A percentile compares a stretch with the other conserved stretches of the same genome.
Conservation (phyloP, 2,797 vertebrate genomes). For the Bradypodion pumilum region DNA sequence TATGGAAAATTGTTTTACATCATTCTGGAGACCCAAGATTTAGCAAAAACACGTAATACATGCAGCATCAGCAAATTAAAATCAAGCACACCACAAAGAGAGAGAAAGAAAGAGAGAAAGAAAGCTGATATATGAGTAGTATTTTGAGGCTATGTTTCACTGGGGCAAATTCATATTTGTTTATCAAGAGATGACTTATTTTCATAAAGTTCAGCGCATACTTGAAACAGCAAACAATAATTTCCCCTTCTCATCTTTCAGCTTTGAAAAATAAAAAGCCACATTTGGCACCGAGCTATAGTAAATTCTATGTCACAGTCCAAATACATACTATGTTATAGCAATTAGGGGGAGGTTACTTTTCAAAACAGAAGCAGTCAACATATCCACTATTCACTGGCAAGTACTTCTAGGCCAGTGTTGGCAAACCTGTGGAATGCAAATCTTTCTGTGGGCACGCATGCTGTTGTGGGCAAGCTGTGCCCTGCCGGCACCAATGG, state of each 20-base stretch:
- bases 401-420: neutral
- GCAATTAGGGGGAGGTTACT: neutral
- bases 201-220: neutral
- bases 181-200: conserved; percentile 18
- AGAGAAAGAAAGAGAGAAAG: neutral
- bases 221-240: neutral
- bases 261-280: conserved; percentile 34
- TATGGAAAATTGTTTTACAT: conserved; percentile 7
- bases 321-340: neutral
- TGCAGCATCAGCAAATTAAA: neutral
- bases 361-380: conserved; percentile 14
- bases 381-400: conserved; percentile 4
- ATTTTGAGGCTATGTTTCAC: conserved; percentile 15
- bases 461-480: no score
- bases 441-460: no score
- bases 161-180: conserved; percentile 16
- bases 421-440: no score
- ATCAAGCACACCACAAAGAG: neutral
- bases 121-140: neutral
- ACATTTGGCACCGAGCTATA: conserved; percentile 21
- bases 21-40: neutral
- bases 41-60: neutral
- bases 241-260: conserved; percentile 5
- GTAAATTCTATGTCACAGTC: conserved; percentile 17
- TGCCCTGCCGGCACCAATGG: no score